A percentile compares a stretch with the other conserved stretches of the same genome.
Conservation (phyloP, 2,113 vertebrate species). For the Aviceda subcristata region DNA sequence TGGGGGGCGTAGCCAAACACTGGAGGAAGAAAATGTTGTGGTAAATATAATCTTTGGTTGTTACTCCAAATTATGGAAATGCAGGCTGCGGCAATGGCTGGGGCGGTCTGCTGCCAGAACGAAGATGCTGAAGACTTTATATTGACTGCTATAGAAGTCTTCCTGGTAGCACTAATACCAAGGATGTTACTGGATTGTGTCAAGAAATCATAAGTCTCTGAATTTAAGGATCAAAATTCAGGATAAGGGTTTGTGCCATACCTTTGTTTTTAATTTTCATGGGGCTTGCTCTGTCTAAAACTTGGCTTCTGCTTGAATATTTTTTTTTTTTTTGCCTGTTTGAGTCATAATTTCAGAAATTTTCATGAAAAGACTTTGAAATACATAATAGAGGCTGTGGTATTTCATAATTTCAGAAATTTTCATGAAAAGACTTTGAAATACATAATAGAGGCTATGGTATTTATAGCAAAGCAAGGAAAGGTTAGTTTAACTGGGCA, state of each 20-base stretch:
- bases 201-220: not conserved
- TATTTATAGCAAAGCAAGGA: not conserved
- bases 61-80: not conserved
- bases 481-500: not conserved
- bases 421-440: not conserved
- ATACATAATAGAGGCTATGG: not conserved
- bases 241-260: not conserved
- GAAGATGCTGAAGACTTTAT: not conserved
- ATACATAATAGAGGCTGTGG: too few relatives aligned
- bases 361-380: not conserved
- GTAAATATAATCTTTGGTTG: not conserved
- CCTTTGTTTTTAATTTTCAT: not conserved
- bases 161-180: not conserved
- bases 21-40: not conserved
- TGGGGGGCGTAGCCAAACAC: not conserved
- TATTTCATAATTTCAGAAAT: not conserved
- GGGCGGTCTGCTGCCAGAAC: not conserved
- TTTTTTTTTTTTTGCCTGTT: not conserved
- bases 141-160: not conserved
- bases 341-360: not conserved
- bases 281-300: not conserved
- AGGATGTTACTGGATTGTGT: not conserved
- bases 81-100: not conserved
- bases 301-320: not conserved
- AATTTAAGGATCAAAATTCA: not conserved